phyloP scores from a whole-genome alignment of 2,797 vertebrate species.

The Setipinna tenuifilis region DNA sequence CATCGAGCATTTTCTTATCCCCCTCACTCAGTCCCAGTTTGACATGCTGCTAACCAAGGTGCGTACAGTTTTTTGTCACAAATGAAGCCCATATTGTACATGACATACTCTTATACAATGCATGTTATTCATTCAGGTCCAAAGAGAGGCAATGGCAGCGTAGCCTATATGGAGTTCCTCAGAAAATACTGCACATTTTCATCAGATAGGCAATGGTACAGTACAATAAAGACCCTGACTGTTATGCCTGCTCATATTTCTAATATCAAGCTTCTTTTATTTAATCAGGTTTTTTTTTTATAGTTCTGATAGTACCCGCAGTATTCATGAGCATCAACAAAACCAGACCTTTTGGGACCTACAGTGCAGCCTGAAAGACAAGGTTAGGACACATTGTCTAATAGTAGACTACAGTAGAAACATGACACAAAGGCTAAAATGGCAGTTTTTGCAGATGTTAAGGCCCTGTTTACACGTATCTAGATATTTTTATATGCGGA shows the following conservation, averaged over 20 bases:
- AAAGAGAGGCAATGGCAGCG: constrained; percentile 47
- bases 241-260: background rate
- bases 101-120: background rate
- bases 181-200: constrained; percentile 48
- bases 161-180: constrained; percentile 53
- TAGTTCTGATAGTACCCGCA: constrained; percentile 31
- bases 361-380: constrained; percentile 51
- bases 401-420: background rate
- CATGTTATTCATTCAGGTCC: constrained; percentile 34
- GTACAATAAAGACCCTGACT: background rate
- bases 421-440: background rate
- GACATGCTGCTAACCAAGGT: constrained; percentile 69
- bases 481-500: no score
- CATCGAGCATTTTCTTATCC: constrained; percentile 64
- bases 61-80: background rate
- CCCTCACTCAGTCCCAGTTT: constrained; percentile 67
- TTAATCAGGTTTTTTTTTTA: constrained; percentile 1
- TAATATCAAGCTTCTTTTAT: background rate
- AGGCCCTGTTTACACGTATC: no score
- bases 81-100: background rate
- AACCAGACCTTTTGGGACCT: constrained; percentile 44
- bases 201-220: constrained; percentile 41
- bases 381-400: constrained; percentile 24
- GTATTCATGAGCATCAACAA: constrained; percentile 24
- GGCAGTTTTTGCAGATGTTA: background rate